Base-by-base conservation (phyloP, 2,888 invertebrate genomes). In the Andrena trimmerana region DNA sequence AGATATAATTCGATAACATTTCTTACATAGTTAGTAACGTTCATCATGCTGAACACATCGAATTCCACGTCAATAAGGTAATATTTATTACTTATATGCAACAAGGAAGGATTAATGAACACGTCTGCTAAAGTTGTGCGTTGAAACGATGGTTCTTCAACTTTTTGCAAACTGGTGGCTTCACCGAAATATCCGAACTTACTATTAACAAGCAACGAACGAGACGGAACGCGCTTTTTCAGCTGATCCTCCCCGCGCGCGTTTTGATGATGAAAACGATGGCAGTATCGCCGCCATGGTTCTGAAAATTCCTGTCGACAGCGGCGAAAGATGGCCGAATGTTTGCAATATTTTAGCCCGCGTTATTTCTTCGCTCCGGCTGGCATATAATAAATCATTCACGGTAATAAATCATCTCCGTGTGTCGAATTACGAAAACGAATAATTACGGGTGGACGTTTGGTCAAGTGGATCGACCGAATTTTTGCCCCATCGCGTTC, bases 391-490 rank as follows among this genome's bases (percentile, higher is more conserved):
- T 80, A 80, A 80, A 78, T 80, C 80, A 71, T 78, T 80, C 65
- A 20, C 70, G 50, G 20, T 27, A 70, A 70, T 71, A 66, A 78
- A 80, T 80, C 79, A 71, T 78, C 70, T 52, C 65, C 59, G 50
- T 42, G 78, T 66, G 70, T 78, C 78, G 70, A 80, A 80, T 80
- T 80, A 80, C 71, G 67, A 71, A 62, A 78, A 70, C 73, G 73
- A 74, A 81, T 80, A 80, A 80, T 81, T 80, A 79, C 80, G 52
- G 69, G 31, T 66, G 67, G 66, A 74, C 33, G 65, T 80, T 79
- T 74, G 74, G 69, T 69, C 73, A 73, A 80, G 73, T 73, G 80
- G 69, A 80, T 63, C 73, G 59, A 69, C 36, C 60, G 33, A 73
- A 81, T 70, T 81, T 73, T 81, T 81, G 68, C 20, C 33, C 27